These are phyloP conservation scores for Drosophila koepferae DNA, from an alignment of 2,888 invertebrate genomes.

Conservation along the genomic window DNA sequence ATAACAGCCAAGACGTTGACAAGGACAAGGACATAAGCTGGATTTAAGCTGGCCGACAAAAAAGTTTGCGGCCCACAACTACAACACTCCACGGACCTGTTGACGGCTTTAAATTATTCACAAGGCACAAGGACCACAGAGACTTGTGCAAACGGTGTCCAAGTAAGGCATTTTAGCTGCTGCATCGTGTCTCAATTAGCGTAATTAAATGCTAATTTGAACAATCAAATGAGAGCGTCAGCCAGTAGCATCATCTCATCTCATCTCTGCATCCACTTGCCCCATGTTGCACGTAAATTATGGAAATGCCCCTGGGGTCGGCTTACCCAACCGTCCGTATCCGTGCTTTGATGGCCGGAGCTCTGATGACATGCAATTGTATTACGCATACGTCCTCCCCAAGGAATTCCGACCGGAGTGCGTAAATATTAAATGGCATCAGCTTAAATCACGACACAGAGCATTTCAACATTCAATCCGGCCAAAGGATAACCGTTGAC, in stretches of 20 bases:
- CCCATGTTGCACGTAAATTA: slow-evolving; percentile 51
- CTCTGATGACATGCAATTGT: slow-evolving; percentile 40
- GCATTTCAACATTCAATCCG: slow-evolving; percentile 29
- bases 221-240: slow-evolving; percentile 37
- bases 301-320: slow-evolving; percentile 45
- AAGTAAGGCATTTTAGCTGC: neutral
- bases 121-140: neutral
- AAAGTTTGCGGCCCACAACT: slow-evolving; percentile 13
- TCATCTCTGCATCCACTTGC: neutral
- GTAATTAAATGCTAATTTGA: slow-evolving; percentile 46
- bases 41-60: slow-evolving; percentile 27
- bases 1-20: slow-evolving; percentile 1
- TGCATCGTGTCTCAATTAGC: slow-evolving; percentile 32
- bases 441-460: slow-evolving; percentile 36
- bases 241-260: neutral
- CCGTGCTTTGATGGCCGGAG: slow-evolving; percentile 42
- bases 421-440: slow-evolving; percentile 66
- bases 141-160: neutral
- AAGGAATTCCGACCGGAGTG: neutral
- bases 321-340: slow-evolving; percentile 19
- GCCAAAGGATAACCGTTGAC: slow-evolving; percentile 1
- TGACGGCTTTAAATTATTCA: slow-evolving; percentile 22
- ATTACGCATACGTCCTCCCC: neutral
- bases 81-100: slow-evolving; percentile 31
- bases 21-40: slow-evolving; percentile 32